phyloP scores from a whole-genome alignment of 2,797 vertebrate genomes.

The Chaetodon trifasciatus region DNA sequence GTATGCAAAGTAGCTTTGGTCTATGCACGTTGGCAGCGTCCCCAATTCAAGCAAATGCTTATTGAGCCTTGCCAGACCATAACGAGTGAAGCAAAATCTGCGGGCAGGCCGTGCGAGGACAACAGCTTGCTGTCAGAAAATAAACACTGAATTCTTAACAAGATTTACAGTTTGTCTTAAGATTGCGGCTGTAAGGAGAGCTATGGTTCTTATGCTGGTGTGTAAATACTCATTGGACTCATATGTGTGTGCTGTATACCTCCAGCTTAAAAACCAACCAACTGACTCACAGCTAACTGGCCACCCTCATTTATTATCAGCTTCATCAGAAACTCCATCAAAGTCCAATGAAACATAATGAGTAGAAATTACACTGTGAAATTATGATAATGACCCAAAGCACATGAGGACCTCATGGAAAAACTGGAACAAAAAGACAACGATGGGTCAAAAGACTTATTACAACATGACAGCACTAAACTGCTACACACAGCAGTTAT shows the following conservation, averaged over 20 bases:
- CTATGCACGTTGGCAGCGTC: background rate
- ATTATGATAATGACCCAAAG: slow-evolving; percentile 43
- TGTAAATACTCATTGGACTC: background rate
- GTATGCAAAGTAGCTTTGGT: slow-evolving; percentile 14
- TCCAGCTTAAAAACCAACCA: slow-evolving; percentile 1
- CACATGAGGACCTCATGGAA: background rate
- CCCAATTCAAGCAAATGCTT: background rate
- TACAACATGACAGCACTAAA: background rate
- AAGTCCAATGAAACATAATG: slow-evolving; percentile 66
- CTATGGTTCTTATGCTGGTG: slow-evolving; percentile 3
- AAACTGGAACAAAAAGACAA: slow-evolving; percentile 24
- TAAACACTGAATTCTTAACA: background rate
- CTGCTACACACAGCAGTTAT: background rate
- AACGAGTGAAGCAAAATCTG: slow-evolving; percentile 1
- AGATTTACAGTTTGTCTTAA: slow-evolving; percentile 13
- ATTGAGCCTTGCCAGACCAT: slow-evolving; percentile 2
- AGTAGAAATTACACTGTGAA: slow-evolving; percentile 52
- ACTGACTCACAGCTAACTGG: background rate
- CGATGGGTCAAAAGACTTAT: background rate
- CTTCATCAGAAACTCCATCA: slow-evolving; percentile 70
- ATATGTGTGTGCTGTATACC: background rate
- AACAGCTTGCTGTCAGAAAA: slow-evolving; percentile 1
- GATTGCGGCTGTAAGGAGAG: background rate
- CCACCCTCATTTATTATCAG: slow-evolving; percentile 44
- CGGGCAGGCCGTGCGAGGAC: slow-evolving; percentile 7